These are phyloP conservation scores for Phaonia tiefii DNA, from an alignment of 2,888 invertebrate species.

Conservation along the genomic window DNA sequence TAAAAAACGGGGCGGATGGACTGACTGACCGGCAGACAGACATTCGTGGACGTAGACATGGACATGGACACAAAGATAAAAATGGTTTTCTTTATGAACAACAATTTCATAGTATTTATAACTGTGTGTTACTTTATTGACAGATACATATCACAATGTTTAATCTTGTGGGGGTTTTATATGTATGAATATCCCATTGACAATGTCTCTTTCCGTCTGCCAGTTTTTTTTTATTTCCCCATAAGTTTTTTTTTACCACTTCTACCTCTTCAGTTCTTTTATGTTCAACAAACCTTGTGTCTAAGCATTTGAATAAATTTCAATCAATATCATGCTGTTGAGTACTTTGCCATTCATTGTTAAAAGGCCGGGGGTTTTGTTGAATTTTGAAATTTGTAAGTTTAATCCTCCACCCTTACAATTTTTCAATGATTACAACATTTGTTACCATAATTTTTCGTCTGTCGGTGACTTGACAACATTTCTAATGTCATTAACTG, in stretches of 20 bases:
- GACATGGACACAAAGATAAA: conserved; percentile 7
- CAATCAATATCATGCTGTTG: conserved; percentile 36
- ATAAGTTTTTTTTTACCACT: not conserved
- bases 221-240: not conserved
- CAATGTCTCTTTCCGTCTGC: not conserved
- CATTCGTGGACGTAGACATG: not conserved
- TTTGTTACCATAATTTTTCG: not conserved
- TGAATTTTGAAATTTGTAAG: not conserved
- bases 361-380: not conserved
- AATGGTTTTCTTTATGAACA: conserved; percentile 25
- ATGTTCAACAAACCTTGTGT: not conserved
- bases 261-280: not conserved
- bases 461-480: conserved; percentile 32
- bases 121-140: conserved; percentile 28
- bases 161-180: conserved; percentile 33
- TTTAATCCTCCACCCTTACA: not conserved
- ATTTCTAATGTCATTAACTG: conserved; percentile 36
- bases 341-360: conserved; percentile 4
- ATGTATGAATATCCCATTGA: not conserved
- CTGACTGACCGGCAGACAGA: not conserved
- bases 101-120: conserved; percentile 30
- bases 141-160: conserved; percentile 28
- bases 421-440: not conserved
- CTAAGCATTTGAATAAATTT: conserved; percentile 26
- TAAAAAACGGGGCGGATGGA: no score